Percentiles rank a stretch among this genome's conserved stretches.
phyloP scores from a whole-genome alignment of 2,888 invertebrate species.

The Pseudanteris insignis region DNA sequence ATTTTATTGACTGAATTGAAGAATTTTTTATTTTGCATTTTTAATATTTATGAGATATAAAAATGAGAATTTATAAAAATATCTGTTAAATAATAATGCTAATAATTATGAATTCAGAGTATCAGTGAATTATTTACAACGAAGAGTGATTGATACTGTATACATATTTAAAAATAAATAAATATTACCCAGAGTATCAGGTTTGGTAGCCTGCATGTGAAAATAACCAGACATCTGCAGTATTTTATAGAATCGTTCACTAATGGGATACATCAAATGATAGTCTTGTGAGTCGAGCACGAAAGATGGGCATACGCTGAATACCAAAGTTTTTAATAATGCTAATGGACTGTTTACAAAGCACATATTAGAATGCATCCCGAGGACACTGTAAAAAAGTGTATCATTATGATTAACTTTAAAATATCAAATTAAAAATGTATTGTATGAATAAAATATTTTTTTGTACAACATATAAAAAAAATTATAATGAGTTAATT shows the following conservation, averaged over 20 bases:
- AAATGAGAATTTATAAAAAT: no score
- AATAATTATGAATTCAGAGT: no score
- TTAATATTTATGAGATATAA: no score
- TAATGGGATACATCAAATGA: slow-evolving; percentile 54
- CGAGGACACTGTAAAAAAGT: slow-evolving; percentile 65
- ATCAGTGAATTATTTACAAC: no score
- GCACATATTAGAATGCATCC: slow-evolving; percentile 69
- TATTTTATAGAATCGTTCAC: slow-evolving; percentile 32
- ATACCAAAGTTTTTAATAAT: slow-evolving; percentile 47
- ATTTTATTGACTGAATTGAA: no score
- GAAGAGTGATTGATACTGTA: no score
- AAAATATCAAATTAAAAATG: neutral
- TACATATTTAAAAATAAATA: no score
- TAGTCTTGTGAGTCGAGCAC: slow-evolving; percentile 51
- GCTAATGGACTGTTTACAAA: slow-evolving; percentile 45
- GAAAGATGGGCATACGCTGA: slow-evolving; percentile 54
- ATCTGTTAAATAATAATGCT: no score
- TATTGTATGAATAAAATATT: neutral
- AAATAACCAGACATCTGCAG: slow-evolving; percentile 62
- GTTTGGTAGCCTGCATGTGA: slow-evolving; percentile 76
- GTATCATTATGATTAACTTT: no score
- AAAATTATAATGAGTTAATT: no score
- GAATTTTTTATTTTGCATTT: no score
- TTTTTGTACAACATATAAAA: no score
- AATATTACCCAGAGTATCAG: slow-evolving; percentile 78